Evolutionary conservation across 2,888 invertebrate genomes (phyloP), one percentile per base, ranked within the genome.

Genomic region (Diaprepes abbreviatus): DNA sequence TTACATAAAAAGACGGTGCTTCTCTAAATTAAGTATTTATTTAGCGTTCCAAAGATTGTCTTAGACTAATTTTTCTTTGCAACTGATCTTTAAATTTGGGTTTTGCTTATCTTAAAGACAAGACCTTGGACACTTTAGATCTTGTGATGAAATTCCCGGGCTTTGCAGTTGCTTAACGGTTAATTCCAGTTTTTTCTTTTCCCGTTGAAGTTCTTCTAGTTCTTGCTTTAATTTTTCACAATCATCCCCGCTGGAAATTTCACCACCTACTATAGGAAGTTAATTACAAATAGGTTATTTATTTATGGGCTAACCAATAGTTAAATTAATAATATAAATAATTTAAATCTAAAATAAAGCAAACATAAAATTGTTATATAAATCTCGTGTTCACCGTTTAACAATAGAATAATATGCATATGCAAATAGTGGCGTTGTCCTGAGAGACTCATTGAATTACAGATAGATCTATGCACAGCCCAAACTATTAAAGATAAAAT

Each of bases 121-220:
- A 14, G 43, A 4, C 1, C 38, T 3, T 9, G 21, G 12, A 60
- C 59, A 60, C 45, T 60, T 48, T 43, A 7, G 21, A 35, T 21
- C 21, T 28, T 36, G 12, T 14, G n/a, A 7, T 4, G 35, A 14
- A 33, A 21, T 35, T 10, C 19, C 60, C 14, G 31, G 57, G 17
- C 36, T n/a, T 40, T 66, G 63, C n/a, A 73, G 19, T 9, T 68
- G 62, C 40, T 60, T 66, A 31, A 72, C 54, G 10, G 65, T 54
- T 9, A 38, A 12, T 45, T 73, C 72, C 31, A 72, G 40, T 52
- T 70, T 72, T 40, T 50, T 55, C 36, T 73, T 73, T 58, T 72
- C 72, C 19, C 31, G 54, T 33, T 69, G 65, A n/a, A 73, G 36
- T n/a, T 65, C 65, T 28, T 70, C 65, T 7, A 73, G 40, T 40